A percentile compares a stretch with the other conserved stretches of the same genome.
Evolutionary conservation across 2,113 vertebrate species (phyloP).

Genomic region (Pionites leucogaster): DNA sequence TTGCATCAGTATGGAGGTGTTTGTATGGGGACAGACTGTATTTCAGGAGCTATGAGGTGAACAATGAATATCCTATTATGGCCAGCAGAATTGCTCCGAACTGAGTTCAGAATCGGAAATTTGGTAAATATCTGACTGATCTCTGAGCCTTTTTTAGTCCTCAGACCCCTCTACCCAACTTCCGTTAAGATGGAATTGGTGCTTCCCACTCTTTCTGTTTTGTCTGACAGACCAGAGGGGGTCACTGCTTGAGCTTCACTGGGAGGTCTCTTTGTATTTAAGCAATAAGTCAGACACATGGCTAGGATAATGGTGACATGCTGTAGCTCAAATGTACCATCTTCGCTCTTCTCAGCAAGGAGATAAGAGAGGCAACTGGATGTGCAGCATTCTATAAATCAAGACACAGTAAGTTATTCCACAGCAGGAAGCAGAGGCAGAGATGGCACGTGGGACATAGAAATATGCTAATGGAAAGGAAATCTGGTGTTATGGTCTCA

Average conservation of each 20-base stretch:
- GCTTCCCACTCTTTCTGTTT: neutral
- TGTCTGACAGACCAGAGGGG: neutral
- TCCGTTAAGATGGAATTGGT: neutral
- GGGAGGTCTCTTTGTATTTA: neutral
- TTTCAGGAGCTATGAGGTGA: neutral
- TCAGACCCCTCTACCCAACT: neutral
- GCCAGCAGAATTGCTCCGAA: neutral
- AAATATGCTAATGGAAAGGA: conserved; percentile 20
- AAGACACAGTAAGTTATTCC: neutral
- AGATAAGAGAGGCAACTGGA: neutral
- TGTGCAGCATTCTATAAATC: neutral
- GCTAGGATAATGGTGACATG: neutral
- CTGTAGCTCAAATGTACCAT: neutral
- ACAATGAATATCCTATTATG: neutral
- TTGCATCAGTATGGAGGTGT: neutral
- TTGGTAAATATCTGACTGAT: neutral
- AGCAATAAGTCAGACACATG: neutral
- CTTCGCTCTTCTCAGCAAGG: neutral
- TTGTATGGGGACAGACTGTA: neutral
- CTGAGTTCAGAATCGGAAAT: neutral
- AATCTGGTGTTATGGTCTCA: conserved; percentile 30
- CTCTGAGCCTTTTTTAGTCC: neutral
- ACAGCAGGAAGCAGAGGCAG: neutral
- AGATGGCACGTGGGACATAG: neutral
- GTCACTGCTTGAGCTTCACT: neutral